Evolutionary conservation across 2,797 vertebrate species (phyloP).

Genomic region (Chiloscyllium punctatum): DNA sequence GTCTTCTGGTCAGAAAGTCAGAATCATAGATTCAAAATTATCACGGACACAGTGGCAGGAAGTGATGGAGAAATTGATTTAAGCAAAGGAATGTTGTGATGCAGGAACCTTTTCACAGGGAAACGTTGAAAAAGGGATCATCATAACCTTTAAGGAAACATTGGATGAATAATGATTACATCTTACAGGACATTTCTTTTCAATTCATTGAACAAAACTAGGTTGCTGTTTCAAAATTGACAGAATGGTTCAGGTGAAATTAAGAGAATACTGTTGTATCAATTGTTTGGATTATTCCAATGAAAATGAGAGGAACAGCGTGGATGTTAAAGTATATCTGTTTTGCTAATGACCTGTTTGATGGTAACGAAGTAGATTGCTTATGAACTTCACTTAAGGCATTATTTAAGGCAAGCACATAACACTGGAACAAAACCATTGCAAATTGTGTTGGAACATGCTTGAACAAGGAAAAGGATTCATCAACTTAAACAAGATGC

Average conservation of each 20-base stretch:
- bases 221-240: background rate
- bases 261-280: background rate
- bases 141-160: too few relatives aligned
- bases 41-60: too few relatives aligned
- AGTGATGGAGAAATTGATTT: too few relatives aligned
- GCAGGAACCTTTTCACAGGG: too few relatives aligned
- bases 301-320: background rate
- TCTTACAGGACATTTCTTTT: too few relatives aligned
- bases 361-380: background rate
- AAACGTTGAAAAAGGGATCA: too few relatives aligned
- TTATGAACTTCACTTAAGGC: background rate
- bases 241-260: background rate
- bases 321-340: background rate
- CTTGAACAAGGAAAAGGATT: background rate
- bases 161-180: too few relatives aligned
- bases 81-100: too few relatives aligned
- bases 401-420: background rate
- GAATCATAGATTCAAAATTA: too few relatives aligned
- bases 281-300: background rate
- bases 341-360: background rate
- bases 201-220: background rate
- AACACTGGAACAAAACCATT: background rate
- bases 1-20: too few relatives aligned
- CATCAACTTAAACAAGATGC: background rate
- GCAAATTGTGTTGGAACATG: background rate